Evolutionary conservation across 2,797 vertebrate genomes (phyloP).

Genomic region (Protonibea diacanthus): DNA sequence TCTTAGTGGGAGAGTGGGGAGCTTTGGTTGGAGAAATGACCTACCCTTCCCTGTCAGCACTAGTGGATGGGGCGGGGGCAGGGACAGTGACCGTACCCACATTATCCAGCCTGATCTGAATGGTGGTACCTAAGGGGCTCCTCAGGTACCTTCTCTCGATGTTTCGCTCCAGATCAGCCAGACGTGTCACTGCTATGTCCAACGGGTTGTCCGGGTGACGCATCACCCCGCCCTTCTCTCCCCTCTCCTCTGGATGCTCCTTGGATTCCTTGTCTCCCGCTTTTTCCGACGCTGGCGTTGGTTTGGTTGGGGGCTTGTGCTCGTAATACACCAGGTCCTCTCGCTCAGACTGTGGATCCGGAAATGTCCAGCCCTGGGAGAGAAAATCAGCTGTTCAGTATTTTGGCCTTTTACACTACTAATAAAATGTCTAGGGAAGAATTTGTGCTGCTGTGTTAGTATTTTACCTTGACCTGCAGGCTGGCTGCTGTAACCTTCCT

Average conservation of each 20-base stretch:
- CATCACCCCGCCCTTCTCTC: constrained; percentile 89
- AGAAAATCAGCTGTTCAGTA: constrained; percentile 18
- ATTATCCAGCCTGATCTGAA: constrained; percentile 99
- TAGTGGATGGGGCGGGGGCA: constrained; percentile 99
- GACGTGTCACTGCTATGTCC: constrained; percentile 99
- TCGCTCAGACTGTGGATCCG: constrained; percentile 96
- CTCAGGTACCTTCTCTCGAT: constrained; percentile 99
- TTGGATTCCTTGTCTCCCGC: constrained; percentile 80
- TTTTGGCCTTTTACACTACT: constrained; percentile 2
- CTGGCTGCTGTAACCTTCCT: constrained; percentile 98
- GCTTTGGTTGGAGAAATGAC: constrained; percentile 91
- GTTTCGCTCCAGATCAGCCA: constrained; percentile 99
- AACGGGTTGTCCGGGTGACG: constrained; percentile 98
- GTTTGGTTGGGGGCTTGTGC: constrained; percentile 92
- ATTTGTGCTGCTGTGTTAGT: not conserved
- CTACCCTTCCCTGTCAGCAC: constrained; percentile 99
- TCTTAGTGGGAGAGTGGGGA: constrained; percentile 83
- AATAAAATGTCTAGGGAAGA: not conserved
- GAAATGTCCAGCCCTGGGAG: constrained; percentile 95
- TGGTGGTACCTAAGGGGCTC: constrained; percentile 99
- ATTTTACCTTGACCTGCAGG: constrained; percentile 97
- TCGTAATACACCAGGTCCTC: constrained; percentile 98
- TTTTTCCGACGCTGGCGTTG: constrained; percentile 78
- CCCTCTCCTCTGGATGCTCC: constrained; percentile 88
- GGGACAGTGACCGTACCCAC: constrained; percentile 99